Percentiles rank a stretch among this genome's conserved stretches.
Conservation (phyloP, 30 jellyfish, hydroid and myxozoan species). For the Turritopsis dohrnii region DNA sequence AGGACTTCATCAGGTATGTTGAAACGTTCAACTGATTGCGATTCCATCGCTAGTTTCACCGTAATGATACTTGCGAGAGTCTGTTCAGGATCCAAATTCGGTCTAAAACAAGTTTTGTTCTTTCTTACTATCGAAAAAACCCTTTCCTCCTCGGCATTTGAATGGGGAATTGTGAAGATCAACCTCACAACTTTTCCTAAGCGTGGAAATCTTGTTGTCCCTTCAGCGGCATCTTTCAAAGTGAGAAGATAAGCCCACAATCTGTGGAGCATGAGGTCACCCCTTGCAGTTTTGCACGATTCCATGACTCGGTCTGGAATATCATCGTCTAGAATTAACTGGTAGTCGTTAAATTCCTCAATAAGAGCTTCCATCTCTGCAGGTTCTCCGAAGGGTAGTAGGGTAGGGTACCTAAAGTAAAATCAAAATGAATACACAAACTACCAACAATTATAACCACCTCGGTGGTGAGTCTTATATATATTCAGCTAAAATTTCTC, state of each 20-base stretch:
- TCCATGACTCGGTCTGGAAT: conserved; percentile 1
- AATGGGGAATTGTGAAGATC: neutral
- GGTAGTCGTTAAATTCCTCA: neutral
- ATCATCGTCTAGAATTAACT: neutral
- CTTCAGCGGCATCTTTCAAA: neutral
- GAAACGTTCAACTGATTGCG: neutral
- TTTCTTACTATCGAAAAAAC: neutral
- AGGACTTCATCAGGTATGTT: neutral
- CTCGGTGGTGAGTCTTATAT: too few relatives aligned
- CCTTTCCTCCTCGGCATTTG: conserved; percentile 13
- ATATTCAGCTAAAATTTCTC: too few relatives aligned
- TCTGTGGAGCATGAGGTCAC: neutral
- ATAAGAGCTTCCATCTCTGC: neutral
- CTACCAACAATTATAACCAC: too few relatives aligned
- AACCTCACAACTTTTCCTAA: neutral
- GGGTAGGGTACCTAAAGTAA: neutral
- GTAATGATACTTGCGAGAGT: neutral
- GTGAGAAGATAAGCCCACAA: neutral
- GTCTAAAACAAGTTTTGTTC: conserved; percentile 16
- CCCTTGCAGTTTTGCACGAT: neutral
- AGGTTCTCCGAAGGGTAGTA: neutral
- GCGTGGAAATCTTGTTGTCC: neutral
- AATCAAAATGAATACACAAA: too few relatives aligned
- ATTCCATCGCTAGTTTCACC: conserved; percentile 8
- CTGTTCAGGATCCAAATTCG: neutral